These are phyloP conservation scores for Chrysemys picta DNA, from an alignment of 2,113 vertebrate genomes.

Conservation along the genomic window DNA sequence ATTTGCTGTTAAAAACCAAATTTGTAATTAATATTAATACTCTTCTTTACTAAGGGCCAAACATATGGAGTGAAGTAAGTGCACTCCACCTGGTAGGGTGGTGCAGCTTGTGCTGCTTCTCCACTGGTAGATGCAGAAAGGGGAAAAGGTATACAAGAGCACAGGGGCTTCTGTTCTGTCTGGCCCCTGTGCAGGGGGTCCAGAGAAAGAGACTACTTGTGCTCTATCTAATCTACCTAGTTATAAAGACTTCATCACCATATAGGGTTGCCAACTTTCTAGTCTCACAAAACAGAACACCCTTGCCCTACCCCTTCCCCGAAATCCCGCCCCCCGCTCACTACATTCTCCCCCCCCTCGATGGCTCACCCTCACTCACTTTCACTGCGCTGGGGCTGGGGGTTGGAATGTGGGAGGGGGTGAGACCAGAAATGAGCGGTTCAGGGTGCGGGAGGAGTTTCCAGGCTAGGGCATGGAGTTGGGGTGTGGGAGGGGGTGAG, in stretches of 20 bases:
- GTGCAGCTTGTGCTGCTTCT: background rate
- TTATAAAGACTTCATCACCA: background rate
- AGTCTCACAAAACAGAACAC: no score
- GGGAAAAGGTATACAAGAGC: background rate
- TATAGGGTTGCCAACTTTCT: background rate
- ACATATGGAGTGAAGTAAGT: background rate
- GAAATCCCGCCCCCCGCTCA: no score
- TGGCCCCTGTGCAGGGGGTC: background rate
- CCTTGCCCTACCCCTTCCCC: no score
- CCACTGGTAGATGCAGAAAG: background rate
- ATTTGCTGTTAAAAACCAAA: conserved; percentile 1
- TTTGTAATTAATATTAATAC: conserved; percentile 35
- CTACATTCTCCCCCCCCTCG: no score
- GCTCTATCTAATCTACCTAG: background rate
- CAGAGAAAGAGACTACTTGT: background rate
- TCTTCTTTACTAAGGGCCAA: background rate
- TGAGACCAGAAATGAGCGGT: no score
- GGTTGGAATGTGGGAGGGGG: no score
- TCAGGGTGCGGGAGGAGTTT: no score
- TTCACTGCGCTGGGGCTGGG: no score
- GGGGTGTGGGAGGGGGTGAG: no score
- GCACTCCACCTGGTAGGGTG: background rate
- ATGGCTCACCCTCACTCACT: no score
- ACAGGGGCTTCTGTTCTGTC: background rate
- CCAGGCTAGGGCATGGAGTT: no score